These are phyloP conservation scores for Dicrurus megarhynchus DNA, from an alignment of 2,113 vertebrate species.

Conservation along the genomic window DNA sequence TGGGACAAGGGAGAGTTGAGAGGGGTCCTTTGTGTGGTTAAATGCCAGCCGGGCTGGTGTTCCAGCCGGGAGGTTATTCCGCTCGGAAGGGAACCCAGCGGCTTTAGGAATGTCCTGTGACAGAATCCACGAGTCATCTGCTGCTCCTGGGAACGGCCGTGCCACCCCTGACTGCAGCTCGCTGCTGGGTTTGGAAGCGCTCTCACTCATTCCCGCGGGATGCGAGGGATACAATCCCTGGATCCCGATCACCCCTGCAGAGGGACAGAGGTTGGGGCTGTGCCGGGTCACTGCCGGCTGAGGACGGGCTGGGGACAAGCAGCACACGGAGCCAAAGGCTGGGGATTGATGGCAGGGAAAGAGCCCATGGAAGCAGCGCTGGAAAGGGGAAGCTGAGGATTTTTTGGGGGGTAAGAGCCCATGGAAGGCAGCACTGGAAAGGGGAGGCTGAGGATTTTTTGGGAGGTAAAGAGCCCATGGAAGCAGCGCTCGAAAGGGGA, in stretches of 20 bases:
- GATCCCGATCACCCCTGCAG: accelerated
- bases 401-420: accelerated
- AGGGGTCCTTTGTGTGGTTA: not conserved
- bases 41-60: not conserved
- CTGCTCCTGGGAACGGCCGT: not conserved
- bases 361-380: not conserved
- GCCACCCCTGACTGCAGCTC: not conserved
- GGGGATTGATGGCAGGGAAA: not conserved
- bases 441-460: not conserved
- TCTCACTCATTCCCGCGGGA: not conserved
- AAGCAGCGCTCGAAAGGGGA: accelerated
- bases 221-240: not conserved
- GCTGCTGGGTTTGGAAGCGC: not conserved
- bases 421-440: too few relatives aligned
- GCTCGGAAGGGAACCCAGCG: not conserved
- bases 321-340: accelerated
- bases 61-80: not conserved
- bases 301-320: not conserved
- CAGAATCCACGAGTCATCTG: not conserved
- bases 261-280: not conserved
- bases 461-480: not conserved
- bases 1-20: not conserved
- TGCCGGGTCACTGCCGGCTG: not conserved
- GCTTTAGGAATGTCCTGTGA: not conserved
- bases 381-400: accelerated